phyloP scores from a whole-genome alignment of 2,797 vertebrate genomes.

The Myripristis jacobus region DNA sequence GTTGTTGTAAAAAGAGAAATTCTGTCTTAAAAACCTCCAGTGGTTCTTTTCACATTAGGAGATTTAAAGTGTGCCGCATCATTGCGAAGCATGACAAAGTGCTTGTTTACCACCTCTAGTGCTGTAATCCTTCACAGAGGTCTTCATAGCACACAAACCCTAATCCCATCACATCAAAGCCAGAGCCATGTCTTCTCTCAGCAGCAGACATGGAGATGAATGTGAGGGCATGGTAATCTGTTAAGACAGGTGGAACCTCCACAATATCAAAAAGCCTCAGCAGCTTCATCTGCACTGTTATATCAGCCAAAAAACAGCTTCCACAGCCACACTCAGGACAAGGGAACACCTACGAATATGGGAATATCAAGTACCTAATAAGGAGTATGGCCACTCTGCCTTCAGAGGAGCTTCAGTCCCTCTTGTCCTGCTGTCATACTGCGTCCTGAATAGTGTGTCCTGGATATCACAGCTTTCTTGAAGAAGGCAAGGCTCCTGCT shows the following conservation, averaged over 20 bases:
- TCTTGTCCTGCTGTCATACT: no score
- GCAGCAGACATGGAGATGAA: slow-evolving; percentile 40
- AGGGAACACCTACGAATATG: not conserved
- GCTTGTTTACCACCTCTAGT: slow-evolving; percentile 50
- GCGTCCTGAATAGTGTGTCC: no score
- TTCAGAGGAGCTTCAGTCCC: no score
- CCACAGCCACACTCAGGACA: not conserved
- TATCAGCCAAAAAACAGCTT: slow-evolving; percentile 53
- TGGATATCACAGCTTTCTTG: no score
- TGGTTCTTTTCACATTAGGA: slow-evolving; percentile 2
- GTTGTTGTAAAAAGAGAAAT: not conserved
- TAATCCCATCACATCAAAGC: slow-evolving; percentile 69
- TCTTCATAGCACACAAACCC: slow-evolving; percentile 34
- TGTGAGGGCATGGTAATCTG: slow-evolving; percentile 47
- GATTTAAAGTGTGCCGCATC: slow-evolving; percentile 11
- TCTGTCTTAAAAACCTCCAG: not conserved
- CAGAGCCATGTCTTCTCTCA: slow-evolving; percentile 29
- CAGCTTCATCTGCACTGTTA: slow-evolving; percentile 47
- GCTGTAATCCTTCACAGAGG: slow-evolving; percentile 52
- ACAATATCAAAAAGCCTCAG: slow-evolving; percentile 41
- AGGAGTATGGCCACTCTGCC: no score
- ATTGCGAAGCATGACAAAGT: slow-evolving; percentile 40
- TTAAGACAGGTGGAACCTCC: slow-evolving; percentile 69
- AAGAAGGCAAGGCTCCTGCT: no score
- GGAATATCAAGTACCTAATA: no score